These are phyloP conservation scores for Phrynosoma platyrhinos DNA, from an alignment of 2,113 vertebrate genomes.

Conservation along the genomic window DNA sequence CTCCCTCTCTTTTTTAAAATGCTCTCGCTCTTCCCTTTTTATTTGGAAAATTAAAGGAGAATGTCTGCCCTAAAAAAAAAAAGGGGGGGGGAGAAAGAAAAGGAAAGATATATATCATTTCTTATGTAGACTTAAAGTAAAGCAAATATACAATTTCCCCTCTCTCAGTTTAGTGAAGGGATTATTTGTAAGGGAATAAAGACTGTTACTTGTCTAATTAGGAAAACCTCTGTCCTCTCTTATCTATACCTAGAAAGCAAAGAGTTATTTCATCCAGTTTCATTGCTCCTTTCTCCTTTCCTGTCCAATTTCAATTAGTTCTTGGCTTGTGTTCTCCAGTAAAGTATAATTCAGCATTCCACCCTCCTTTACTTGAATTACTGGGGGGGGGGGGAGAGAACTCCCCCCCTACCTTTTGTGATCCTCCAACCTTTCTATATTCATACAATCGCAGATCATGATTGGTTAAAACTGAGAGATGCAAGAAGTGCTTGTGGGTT, in stretches of 20 bases:
- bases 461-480: background rate
- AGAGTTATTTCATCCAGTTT: background rate
- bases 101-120: background rate
- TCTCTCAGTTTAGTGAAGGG: background rate
- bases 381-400: too few relatives aligned
- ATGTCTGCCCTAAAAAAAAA: background rate
- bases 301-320: background rate
- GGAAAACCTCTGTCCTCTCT: background rate
- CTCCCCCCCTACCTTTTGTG: background rate
- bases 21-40: background rate
- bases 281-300: background rate
- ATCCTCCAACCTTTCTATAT: too few relatives aligned
- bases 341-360: background rate
- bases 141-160: too few relatives aligned
- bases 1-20: background rate
- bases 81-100: background rate
- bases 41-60: background rate
- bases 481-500: background rate
- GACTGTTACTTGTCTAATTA: background rate
- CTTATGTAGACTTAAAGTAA: background rate
- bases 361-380: background rate
- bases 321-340: background rate
- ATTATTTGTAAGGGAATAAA: background rate
- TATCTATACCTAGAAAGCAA: background rate
- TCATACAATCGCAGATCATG: background rate